Evolutionary conservation across 1,140 invertebrate species (phyloP).

Genomic region (Zaprionus gabonicus): DNA sequence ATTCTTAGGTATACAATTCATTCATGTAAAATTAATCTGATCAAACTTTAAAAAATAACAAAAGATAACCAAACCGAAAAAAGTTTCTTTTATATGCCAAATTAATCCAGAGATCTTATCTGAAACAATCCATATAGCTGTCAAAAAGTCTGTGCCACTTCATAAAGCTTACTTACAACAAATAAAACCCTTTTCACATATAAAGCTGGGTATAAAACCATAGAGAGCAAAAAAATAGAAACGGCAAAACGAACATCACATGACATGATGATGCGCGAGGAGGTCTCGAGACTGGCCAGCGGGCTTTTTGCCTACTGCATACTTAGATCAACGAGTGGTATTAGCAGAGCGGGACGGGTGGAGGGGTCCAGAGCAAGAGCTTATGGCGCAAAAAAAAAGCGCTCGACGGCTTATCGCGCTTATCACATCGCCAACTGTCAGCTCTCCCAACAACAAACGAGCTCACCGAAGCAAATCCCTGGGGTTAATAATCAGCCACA

Average conservation of each 20-base stretch:
- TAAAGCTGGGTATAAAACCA: constrained; percentile 9
- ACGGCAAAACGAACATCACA: constrained; percentile 65
- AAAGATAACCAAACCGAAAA: too few relatives aligned
- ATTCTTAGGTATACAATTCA: too few relatives aligned
- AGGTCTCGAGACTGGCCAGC: constrained; percentile 66
- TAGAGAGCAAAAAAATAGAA: constrained; percentile 21
- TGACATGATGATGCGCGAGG: constrained; percentile 61
- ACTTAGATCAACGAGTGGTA: constrained; percentile 10
- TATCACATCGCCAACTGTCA: constrained; percentile 77
- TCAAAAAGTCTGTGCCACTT: too few relatives aligned
- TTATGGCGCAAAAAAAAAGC: neutral
- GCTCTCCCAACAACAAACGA: constrained; percentile 40
- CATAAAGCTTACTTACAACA: too few relatives aligned
- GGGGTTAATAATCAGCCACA: constrained; percentile 36
- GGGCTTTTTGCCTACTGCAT: constrained; percentile 30
- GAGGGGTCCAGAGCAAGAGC: neutral
- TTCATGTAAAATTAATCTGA: too few relatives aligned
- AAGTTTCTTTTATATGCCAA: too few relatives aligned
- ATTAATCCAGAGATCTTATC: too few relatives aligned
- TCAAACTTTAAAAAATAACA: too few relatives aligned
- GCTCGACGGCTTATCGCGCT: constrained; percentile 66
- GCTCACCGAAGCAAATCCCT: constrained; percentile 41
- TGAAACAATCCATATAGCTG: neutral
- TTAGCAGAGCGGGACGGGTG: neutral
- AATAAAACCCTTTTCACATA: neutral